Base-by-base conservation (phyloP, 1,140 invertebrate species). In the Agraylea sexmaculata region DNA sequence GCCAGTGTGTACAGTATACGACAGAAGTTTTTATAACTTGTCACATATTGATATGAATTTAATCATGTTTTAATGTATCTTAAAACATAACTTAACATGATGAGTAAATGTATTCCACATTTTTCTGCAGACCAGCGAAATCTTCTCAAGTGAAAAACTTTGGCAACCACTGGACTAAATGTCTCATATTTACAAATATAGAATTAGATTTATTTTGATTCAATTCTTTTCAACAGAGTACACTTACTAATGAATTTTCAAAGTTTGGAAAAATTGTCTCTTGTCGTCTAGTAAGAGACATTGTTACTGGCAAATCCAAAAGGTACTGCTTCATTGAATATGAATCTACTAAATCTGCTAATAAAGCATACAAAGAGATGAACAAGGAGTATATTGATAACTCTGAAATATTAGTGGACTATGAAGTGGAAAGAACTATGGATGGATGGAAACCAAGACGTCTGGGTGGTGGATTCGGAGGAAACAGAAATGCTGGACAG, bases 311-410 rank as follows among this genome's bases (percentile, higher is more conserved):
- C 0, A 69, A 75, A 46, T 84, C 85, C 1, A 78, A 80, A 57
- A 71, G 83, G 30, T 93, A 91, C 63, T 86, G 78, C 4, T 92
- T 93, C 66, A 68, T 91, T 8, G 87, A 91, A 61, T 90, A 76
- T 69, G 71, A 74, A 47, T 66, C 64, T 20, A 68, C 69, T 47
- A 62, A 65, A 10, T 66, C 73, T 43, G 78, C 80, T 18, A 59
- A 70, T 30, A 66, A 64, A 44, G 83, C 80, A 4, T 62, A 76
- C 21, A 63, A 62, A 37, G 59, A 75, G 31, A 70, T 71, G 35
- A 59, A 69, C 37, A 68, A 67, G 54, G 66, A 69, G 40, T 62
- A 60, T 27, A 55, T 80, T 17, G 74, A 76, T 51, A 69, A 72
- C 6, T 54, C 76, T 47, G 74, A 74, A 53, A 67, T 79, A 11